These are phyloP conservation scores for Trichoplusia ni DNA, from an alignment of 1,140 invertebrate genomes.

Conservation along the genomic window DNA sequence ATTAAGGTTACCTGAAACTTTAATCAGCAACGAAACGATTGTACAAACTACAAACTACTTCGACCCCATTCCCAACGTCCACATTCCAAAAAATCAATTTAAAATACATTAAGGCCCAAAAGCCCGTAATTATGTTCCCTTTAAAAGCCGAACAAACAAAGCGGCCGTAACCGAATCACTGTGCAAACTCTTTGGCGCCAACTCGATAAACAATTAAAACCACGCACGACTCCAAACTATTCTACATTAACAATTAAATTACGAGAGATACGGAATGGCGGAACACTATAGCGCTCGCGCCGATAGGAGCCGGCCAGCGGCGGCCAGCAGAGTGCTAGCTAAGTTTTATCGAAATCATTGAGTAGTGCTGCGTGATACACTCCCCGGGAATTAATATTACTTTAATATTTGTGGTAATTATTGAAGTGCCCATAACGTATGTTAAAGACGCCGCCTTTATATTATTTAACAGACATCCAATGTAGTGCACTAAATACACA, in stretches of 20 bases:
- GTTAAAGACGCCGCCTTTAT: no score
- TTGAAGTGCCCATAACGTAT: no score
- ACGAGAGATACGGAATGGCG: neutral
- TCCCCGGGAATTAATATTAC: constrained; percentile 14
- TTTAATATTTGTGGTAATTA: no score
- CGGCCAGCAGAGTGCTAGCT: no score
- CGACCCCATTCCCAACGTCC: neutral
- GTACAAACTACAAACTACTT: neutral
- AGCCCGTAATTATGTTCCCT: constrained; percentile 12
- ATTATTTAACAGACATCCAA: no score
- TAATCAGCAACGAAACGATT: no score
- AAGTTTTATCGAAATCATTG: neutral
- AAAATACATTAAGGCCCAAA: neutral
- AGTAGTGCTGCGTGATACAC: neutral
- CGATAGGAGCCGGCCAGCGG: neutral
- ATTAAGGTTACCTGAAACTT: no score
- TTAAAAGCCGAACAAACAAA: constrained; percentile 18
- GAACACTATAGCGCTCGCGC: neutral
- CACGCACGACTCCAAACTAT: constrained; percentile 3
- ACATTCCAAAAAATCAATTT: constrained; percentile 1
- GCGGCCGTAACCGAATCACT: constrained; percentile 8
- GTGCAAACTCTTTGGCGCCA: neutral
- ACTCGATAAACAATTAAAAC: constrained; percentile 23
- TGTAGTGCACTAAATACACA: no score
- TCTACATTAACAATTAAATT: constrained; percentile 16